These are phyloP conservation scores for Nephrotoma appendiculata DNA, from an alignment of 2,888 invertebrate genomes.

Conservation along the genomic window DNA sequence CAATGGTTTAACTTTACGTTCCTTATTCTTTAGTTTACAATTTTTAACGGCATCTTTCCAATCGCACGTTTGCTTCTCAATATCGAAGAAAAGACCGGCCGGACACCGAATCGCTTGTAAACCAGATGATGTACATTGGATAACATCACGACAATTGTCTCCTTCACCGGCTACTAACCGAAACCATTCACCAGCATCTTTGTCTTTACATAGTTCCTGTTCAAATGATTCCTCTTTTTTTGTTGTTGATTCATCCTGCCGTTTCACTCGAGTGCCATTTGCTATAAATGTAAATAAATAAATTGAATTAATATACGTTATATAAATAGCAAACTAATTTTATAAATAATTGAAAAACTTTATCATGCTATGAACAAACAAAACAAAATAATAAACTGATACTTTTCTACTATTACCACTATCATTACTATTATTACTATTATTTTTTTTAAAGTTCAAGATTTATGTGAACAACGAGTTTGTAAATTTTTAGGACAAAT, in stretches of 20 bases:
- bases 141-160: constrained; percentile 87
- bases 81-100: constrained; percentile 82
- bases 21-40: constrained; percentile 80
- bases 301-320: neutral
- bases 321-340: neutral
- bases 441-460: neutral
- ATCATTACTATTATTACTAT: neutral
- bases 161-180: constrained; percentile 77
- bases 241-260: constrained; percentile 45
- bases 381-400: neutral
- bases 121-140: constrained; percentile 87
- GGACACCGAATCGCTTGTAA: constrained; percentile 88
- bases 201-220: constrained; percentile 81
- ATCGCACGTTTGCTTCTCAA: constrained; percentile 89
- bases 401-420: neutral
- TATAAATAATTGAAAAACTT: constrained; percentile 5
- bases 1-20: constrained; percentile 73
- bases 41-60: constrained; percentile 91
- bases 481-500: neutral
- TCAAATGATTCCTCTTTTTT: constrained; percentile 83
- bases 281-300: constrained; percentile 27
- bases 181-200: constrained; percentile 92
- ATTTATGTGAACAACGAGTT: neutral
- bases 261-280: constrained; percentile 41
- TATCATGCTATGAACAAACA: neutral